Conservation (phyloP, 2,888 invertebrate species). For the Brachylomia viminalis region DNA sequence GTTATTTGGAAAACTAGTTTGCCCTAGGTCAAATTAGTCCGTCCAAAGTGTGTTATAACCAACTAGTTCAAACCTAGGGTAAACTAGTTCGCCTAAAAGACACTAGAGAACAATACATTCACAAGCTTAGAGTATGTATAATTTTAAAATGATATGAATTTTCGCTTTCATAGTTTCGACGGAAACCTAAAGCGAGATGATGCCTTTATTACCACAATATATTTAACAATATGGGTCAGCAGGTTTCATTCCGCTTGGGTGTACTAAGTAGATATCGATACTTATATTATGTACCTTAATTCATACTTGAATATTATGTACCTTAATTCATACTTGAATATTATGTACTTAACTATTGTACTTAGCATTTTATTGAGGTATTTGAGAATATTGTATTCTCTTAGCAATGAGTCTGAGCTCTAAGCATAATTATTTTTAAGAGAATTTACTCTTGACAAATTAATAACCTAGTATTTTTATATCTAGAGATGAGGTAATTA, state of each 20-base stretch:
- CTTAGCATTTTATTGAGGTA: constrained; percentile 44
- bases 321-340: constrained; percentile 29
- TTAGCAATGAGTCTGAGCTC: constrained; percentile 45
- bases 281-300: constrained; percentile 45
- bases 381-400: constrained; percentile 34
- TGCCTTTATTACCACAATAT: constrained; percentile 59
- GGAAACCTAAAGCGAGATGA: constrained; percentile 84
- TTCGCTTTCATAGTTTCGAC: constrained; percentile 84
- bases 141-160: constrained; percentile 56
- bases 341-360: constrained; percentile 60
- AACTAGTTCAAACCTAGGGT: constrained; percentile 36
- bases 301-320: constrained; percentile 30
- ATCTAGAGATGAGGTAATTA: constrained; percentile 46
- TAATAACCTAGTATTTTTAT: constrained; percentile 38
- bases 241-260: constrained; percentile 66
- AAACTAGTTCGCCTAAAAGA: constrained; percentile 8
- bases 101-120: constrained; percentile 24
- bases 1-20: constrained; percentile 18
- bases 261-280: constrained; percentile 54
- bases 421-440: constrained; percentile 48
- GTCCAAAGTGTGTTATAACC: constrained; percentile 29
- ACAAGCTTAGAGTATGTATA: background rate
- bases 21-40: constrained; percentile 30
- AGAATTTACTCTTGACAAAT: constrained; percentile 23
- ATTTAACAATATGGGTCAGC: constrained; percentile 42